These are phyloP conservation scores for Choloepus didactylus DNA, from an alignment of 2,797 vertebrate genomes.

Conservation along the genomic window DNA sequence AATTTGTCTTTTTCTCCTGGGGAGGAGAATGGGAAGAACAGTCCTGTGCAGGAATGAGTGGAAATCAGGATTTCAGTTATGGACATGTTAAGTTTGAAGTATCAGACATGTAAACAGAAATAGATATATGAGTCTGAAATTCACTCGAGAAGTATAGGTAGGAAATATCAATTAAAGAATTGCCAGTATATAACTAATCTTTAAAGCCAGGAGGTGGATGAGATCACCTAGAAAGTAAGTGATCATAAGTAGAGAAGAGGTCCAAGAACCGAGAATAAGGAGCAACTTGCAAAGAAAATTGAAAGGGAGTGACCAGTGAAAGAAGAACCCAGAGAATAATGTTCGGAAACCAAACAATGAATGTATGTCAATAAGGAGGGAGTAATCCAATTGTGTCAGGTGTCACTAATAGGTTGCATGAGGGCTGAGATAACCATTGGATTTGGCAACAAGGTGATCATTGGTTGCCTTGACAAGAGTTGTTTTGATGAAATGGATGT, in stretches of 20 bases:
- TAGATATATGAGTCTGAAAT: background rate
- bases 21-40: background rate
- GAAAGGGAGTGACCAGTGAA: background rate
- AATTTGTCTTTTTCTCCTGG: background rate
- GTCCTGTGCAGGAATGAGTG: background rate
- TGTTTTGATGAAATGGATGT: background rate
- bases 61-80: background rate
- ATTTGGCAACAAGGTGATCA: background rate
- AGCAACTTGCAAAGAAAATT: background rate
- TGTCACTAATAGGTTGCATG: background rate
- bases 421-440: background rate
- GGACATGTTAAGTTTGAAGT: background rate
- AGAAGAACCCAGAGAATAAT: background rate
- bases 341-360: background rate
- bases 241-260: background rate
- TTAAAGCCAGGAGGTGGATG: background rate
- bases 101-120: background rate
- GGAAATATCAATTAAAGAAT: conserved; percentile 18
- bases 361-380: background rate
- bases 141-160: background rate
- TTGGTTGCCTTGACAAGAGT: background rate
- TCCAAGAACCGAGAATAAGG: background rate
- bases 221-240: background rate
- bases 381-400: background rate
- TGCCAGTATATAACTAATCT: background rate